Evolutionary conservation across 2,113 vertebrate genomes (phyloP), one percentile per base, ranked within the genome.

Genomic region (Mungos mungo): DNA sequence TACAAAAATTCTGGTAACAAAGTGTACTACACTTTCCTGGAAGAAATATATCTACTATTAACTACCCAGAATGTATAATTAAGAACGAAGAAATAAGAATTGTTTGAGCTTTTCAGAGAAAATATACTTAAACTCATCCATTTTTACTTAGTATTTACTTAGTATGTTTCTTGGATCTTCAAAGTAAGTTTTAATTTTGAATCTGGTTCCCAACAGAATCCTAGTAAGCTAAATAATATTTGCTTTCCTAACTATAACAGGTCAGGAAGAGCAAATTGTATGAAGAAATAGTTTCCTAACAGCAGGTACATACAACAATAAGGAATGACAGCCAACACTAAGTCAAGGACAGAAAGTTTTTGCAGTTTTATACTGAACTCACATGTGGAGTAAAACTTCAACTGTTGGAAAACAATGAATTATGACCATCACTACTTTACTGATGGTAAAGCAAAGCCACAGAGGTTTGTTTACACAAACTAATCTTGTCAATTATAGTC

Each of bases 151-250:
- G 11, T 66, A 71, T 50, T 50, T 50, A 14, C 50, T 50, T 50
- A 50, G 12, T 50, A 50, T 50, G 13, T 72, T 33, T 89, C 54
- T 84, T 50, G 45, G 60, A 66, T 79, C 14, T 84, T 71, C 29
- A 89, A 71, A 77, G 74, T 88, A 77, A 83, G 66, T 94, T 92
- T 94, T 94, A 93, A 57, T 66, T 33, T 85, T 95, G 31, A 95
- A 89, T 72, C 18, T 86, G 19, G 13, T 69, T 72, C 82, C 52
- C 72, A 96, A 72, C 11, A 92, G 19, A 96, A 86, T 90, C 87
- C 8, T 86, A 81, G 74, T 52, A 86, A 63, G 23, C 33, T 89
- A 15, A 90, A 69, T 68, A 86, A 50, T 54, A 92, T 52, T 80
- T 74, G 54, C 29, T 63, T 80, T 92, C 33, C 54, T 50, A 92